phyloP scores from a whole-genome alignment of 1,140 invertebrate species.

The Lordiphosa collinella region DNA sequence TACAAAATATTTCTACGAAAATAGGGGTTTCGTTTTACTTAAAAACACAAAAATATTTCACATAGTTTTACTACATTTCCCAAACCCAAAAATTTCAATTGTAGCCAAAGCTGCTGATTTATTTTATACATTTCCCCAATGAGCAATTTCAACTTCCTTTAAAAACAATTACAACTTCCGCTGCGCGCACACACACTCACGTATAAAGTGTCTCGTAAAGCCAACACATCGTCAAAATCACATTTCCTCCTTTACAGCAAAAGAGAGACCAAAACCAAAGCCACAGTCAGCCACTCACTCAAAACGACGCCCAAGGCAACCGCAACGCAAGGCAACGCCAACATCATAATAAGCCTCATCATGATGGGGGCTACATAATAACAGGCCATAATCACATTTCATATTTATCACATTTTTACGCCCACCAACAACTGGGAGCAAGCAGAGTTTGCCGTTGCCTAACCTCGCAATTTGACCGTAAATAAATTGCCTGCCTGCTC shows the following conservation, averaged over 20 bases:
- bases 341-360: constrained; percentile 75
- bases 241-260: constrained; percentile 55
- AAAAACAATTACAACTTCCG: constrained; percentile 76
- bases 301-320: constrained; percentile 69
- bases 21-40: no score
- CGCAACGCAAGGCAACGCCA: constrained; percentile 41
- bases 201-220: constrained; percentile 40
- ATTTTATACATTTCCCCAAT: constrained; percentile 70
- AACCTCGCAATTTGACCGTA: constrained; percentile 77
- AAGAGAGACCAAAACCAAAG: constrained; percentile 11
- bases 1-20: no score
- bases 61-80: constrained; percentile 15
- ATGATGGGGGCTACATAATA: constrained; percentile 60
- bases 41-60: no score
- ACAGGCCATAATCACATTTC: constrained; percentile 77
- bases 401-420: constrained; percentile 79
- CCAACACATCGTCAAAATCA: constrained; percentile 78
- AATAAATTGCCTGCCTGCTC: constrained; percentile 71
- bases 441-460: constrained; percentile 60
- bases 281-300: constrained; percentile 49
- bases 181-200: constrained; percentile 7
- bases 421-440: constrained; percentile 40
- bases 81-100: constrained; percentile 1
- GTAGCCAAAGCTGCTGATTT: constrained; percentile 42
- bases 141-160: constrained; percentile 69